These are phyloP conservation scores for Teleopsis dalmanni DNA, from an alignment of 1,140 invertebrate genomes.

Conservation along the genomic window DNA sequence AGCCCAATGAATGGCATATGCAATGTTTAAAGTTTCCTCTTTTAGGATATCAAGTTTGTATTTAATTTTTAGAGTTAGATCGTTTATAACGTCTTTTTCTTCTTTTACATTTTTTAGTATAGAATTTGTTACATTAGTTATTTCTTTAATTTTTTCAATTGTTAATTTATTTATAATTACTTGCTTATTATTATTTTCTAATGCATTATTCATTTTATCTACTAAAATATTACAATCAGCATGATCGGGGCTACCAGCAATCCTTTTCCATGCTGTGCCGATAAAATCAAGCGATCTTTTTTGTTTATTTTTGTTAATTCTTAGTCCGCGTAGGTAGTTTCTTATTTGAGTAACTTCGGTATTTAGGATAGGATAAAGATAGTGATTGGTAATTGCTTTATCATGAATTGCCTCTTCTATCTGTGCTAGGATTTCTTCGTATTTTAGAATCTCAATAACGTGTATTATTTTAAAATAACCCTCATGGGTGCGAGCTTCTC, in stretches of 20 bases:
- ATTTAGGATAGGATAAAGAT: background rate
- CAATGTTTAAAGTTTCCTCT: background rate
- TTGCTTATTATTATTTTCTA: conserved; percentile 1
- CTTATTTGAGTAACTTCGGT: background rate
- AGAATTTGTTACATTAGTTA: background rate
- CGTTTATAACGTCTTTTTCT: background rate
- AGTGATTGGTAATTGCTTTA: too few relatives aligned
- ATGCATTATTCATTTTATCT: background rate
- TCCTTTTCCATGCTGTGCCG: conserved; percentile 3
- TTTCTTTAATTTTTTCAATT: background rate
- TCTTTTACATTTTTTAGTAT: background rate
- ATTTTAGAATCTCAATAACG: background rate
- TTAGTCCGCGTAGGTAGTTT: background rate
- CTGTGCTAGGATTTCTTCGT: background rate
- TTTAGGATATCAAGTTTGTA: background rate
- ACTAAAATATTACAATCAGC: background rate
- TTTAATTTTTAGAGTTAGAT: background rate
- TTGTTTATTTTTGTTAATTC: background rate
- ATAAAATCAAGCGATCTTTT: conserved; percentile 1
- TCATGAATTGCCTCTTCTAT: background rate
- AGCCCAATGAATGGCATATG: background rate
- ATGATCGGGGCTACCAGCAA: conserved; percentile 3
- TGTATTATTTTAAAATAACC: conserved; percentile 1
- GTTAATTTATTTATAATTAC: background rate
- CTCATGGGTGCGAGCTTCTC: background rate